Conservation (phyloP, 2,797 vertebrate genomes). For the Ptychobarbus kaznakovi region DNA sequence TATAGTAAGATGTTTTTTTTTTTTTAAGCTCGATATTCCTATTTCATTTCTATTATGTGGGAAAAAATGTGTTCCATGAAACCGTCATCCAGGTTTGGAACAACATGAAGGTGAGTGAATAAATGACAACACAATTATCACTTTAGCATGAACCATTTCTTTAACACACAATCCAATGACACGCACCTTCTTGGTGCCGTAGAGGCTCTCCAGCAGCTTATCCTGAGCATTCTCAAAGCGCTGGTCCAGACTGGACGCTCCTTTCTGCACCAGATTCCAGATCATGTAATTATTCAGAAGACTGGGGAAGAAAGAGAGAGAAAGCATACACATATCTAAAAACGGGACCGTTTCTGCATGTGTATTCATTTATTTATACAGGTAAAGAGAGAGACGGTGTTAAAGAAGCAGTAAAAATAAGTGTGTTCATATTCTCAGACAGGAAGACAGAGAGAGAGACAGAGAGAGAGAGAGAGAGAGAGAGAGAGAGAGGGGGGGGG, state of each 20-base stretch:
- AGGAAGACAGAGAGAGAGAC: not conserved
- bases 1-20: not conserved
- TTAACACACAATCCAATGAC: constrained; percentile 53
- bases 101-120: not conserved
- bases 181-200: constrained; percentile 93
- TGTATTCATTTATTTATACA: constrained; percentile 16
- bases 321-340: not conserved
- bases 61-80: not conserved
- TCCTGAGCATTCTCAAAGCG: constrained; percentile 95
- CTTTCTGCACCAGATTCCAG: constrained; percentile 96
- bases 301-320: constrained; percentile 68
- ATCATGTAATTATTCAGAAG: constrained; percentile 96
- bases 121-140: not conserved
- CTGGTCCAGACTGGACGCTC: constrained; percentile 88
- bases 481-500: not conserved
- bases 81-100: not conserved
- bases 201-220: constrained; percentile 92
- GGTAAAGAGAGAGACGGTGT: not conserved
- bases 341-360: not conserved
- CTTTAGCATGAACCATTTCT: constrained; percentile 69
- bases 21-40: not conserved
- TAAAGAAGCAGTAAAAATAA: not conserved
- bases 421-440: not conserved
- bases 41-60: not conserved
- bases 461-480: not conserved